Evolutionary conservation across 2,888 invertebrate genomes (phyloP).

Genomic region (Lymantria monacha): DNA sequence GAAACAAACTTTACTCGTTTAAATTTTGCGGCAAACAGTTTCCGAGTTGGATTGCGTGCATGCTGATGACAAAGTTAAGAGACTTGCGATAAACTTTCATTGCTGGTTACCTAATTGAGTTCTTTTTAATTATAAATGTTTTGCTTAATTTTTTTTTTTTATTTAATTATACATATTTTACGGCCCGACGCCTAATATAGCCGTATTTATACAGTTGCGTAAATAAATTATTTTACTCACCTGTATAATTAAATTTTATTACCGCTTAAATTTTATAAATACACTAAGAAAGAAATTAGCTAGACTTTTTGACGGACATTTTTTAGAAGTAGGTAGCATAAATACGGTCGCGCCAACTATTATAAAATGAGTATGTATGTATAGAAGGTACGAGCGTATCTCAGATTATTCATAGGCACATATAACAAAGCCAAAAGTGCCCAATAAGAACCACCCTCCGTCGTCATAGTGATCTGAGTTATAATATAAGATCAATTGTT

Average conservation of each 20-base stretch:
- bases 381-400: background rate
- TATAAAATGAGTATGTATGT: background rate
- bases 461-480: constrained; percentile 15
- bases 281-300: constrained; percentile 1
- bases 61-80: constrained; percentile 61
- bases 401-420: background rate
- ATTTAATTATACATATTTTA: constrained; percentile 17
- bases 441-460: constrained; percentile 14
- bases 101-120: constrained; percentile 56
- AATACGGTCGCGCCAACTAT: background rate
- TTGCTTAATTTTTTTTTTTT: constrained; percentile 13
- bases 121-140: constrained; percentile 48
- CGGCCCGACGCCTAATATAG: constrained; percentile 10
- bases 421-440: background rate
- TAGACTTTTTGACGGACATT: background rate
- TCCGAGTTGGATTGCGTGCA: constrained; percentile 63
- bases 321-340: background rate
- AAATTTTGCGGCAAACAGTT: constrained; percentile 74
- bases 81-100: constrained; percentile 56
- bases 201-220: constrained; percentile 10
- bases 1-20: constrained; percentile 81
- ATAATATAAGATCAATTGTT: constrained; percentile 29
- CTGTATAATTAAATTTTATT: constrained; percentile 7
- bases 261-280: background rate
- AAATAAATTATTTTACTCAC: constrained; percentile 1